Evolutionary conservation across 2,113 vertebrate genomes (phyloP).

Genomic region (Dicaeum eximium): DNA sequence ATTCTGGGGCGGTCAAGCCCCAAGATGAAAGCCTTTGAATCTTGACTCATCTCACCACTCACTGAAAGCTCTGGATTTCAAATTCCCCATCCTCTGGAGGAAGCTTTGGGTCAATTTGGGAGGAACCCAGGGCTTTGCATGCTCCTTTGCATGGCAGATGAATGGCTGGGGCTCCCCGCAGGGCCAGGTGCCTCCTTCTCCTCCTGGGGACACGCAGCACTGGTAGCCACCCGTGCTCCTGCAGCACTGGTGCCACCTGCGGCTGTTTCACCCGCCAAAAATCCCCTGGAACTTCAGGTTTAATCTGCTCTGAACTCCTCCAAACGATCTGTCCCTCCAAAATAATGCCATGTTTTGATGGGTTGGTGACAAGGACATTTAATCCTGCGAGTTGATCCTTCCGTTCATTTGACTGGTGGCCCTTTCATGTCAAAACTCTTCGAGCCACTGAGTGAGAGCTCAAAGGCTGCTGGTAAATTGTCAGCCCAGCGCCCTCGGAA

Average conservation of each 20-base stretch:
- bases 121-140: neutral
- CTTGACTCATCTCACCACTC: neutral
- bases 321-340: neutral
- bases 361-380: slow-evolving; percentile 22
- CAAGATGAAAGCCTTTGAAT: neutral
- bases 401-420: neutral
- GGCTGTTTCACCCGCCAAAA: neutral
- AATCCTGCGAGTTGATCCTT: slow-evolving; percentile 29
- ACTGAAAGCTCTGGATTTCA: neutral
- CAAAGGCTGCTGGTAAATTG: neutral
- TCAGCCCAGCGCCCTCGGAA: neutral
- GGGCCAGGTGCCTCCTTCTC: neutral
- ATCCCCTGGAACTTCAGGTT: neutral
- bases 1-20: accelerated
- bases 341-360: neutral
- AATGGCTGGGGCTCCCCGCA: neutral
- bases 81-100: neutral
- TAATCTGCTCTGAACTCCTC: neutral
- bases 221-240: accelerated
- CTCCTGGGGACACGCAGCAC: neutral
- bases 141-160: neutral
- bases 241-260: neutral
- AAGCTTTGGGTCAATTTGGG: neutral
- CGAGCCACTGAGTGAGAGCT: neutral
- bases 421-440: slow-evolving; percentile 25